Percentiles rank a stretch among this genome's conserved stretches.
Evolutionary conservation across 2,888 invertebrate genomes (phyloP).

Genomic region (Cheilosia pagana): DNA sequence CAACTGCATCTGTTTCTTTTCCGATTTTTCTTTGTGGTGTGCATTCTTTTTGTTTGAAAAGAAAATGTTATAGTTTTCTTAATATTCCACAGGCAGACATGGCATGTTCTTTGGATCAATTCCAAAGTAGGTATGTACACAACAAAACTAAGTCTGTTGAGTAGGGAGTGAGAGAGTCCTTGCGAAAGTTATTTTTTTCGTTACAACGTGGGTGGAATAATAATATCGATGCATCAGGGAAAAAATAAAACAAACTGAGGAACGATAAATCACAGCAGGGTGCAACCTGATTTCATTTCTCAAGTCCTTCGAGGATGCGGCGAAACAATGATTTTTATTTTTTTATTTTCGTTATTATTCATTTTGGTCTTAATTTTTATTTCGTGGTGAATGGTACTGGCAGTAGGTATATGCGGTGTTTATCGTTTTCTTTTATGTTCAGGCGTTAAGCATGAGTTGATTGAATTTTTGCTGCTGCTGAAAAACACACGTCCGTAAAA

Average conservation of each 20-base stretch:
- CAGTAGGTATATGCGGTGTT: background rate
- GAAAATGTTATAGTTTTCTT: slow-evolving; percentile 5
- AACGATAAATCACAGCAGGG: slow-evolving; percentile 41
- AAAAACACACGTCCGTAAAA: no score
- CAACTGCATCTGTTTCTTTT: slow-evolving; percentile 36
- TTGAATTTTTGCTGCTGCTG: background rate
- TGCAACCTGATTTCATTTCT: background rate
- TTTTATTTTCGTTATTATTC: background rate
- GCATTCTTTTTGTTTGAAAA: background rate
- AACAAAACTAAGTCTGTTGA: background rate
- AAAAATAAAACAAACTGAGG: slow-evolving; percentile 3
- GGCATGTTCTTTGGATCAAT: slow-evolving; percentile 38
- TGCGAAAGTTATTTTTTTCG: slow-evolving; percentile 38
- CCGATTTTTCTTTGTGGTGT: background rate
- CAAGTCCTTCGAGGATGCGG: background rate
- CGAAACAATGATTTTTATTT: slow-evolving; percentile 7
- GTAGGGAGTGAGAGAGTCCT: slow-evolving; percentile 2
- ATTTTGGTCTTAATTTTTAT: slow-evolving; percentile 9
- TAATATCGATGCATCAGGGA: slow-evolving; percentile 42
- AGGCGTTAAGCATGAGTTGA: background rate
- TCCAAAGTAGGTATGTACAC: slow-evolving; percentile 38
- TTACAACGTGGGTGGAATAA: slow-evolving; percentile 47
- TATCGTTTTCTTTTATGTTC: slow-evolving; percentile 16
- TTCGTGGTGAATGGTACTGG: background rate
- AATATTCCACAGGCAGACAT: slow-evolving; percentile 2